Conservation (phyloP, 2,113 vertebrate species). For the Rhizomys pruinosus region DNA sequence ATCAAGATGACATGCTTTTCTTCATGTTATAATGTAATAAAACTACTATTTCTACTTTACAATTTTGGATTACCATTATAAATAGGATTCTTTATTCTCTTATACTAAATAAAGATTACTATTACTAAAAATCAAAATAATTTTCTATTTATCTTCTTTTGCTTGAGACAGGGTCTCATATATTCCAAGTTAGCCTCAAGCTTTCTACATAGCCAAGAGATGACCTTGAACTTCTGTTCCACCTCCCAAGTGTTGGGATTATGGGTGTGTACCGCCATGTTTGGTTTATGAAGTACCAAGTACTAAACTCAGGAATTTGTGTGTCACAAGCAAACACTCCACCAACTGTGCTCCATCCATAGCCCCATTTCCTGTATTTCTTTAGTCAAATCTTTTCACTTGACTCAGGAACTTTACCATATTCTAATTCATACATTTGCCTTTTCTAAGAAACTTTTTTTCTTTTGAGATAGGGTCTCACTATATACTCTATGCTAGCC, state of each 20-base stretch:
- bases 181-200: too few species aligned
- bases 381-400: constrained; percentile 24
- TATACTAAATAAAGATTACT: background rate
- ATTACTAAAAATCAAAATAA: constrained; percentile 36
- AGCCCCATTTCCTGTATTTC: background rate
- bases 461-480: background rate
- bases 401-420: constrained; percentile 32
- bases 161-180: too few species aligned
- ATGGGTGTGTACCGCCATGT: too few species aligned
- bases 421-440: background rate
- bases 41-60: background rate
- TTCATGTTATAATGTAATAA: constrained; percentile 26
- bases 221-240: background rate
- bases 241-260: background rate
- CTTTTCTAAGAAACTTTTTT: constrained; percentile 10
- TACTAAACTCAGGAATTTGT: background rate
- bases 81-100: background rate
- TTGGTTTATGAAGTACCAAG: too few species aligned
- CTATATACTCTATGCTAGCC: background rate
- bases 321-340: background rate
- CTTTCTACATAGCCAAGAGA: too few species aligned
- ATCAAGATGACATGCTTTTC: background rate
- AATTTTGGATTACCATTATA: background rate
- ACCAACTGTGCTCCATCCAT: background rate
- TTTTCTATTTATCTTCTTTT: background rate